Percentiles rank a stretch among this genome's conserved stretches.
Conservation (phyloP, 1,140 invertebrate species). For the Phenacoccus solenopsis region DNA sequence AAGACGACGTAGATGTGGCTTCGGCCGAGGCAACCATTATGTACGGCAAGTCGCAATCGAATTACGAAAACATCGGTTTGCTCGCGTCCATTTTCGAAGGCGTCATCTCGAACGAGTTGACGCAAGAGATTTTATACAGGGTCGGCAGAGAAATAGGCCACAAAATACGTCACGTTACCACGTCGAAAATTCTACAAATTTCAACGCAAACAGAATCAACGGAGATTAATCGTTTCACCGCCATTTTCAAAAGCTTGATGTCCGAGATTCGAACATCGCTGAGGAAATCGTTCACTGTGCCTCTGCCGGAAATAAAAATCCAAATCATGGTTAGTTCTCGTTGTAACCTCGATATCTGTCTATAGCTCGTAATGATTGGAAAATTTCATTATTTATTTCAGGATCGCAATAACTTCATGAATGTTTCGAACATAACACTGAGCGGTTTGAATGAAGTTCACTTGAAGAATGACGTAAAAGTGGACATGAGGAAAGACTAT, state of each 20-base stretch:
- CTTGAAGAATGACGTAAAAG: neutral
- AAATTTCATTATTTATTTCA: too few relatives aligned
- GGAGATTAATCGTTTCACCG: neutral
- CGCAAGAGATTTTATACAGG: neutral
- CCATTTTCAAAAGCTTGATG: neutral
- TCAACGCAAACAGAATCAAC: neutral
- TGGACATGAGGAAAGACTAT: neutral
- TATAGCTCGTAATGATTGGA: conserved; percentile 1
- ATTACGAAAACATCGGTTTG: neutral
- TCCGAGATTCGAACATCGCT: neutral
- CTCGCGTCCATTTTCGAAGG: neutral
- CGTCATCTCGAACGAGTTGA: neutral
- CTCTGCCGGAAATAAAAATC: neutral
- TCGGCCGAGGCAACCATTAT: neutral
- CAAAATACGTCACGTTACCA: neutral
- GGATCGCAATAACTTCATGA: neutral
- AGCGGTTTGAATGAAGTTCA: neutral
- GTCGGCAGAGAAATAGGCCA: neutral
- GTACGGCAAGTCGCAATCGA: neutral
- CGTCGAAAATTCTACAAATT: neutral
- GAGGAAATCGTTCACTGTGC: neutral
- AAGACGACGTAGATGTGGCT: neutral
- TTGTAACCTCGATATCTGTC: neutral
- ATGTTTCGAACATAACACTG: neutral
- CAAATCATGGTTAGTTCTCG: neutral